Evolutionary conservation across 2,888 invertebrate species (phyloP).

Genomic region (Macaria liturata): DNA sequence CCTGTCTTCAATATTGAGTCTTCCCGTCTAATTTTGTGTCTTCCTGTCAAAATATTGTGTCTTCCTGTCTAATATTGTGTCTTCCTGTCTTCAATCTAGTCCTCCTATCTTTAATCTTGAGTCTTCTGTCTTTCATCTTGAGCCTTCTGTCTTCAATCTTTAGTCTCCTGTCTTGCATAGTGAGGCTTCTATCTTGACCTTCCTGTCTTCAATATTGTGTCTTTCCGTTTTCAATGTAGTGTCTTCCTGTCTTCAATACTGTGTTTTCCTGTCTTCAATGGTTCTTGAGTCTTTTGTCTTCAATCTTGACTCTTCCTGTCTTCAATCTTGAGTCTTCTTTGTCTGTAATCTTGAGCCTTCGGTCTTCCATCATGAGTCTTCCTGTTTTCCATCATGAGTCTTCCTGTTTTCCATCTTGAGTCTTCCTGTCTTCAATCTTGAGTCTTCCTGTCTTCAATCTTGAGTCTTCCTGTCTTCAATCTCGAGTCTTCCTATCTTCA

Average conservation of each 20-base stretch:
- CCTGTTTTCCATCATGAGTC: conserved; percentile 11
- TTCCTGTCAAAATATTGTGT: conserved; percentile 11
- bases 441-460: conserved; percentile 13
- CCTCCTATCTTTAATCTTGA: conserved; percentile 2
- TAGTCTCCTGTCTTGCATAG: neutral
- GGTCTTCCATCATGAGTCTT: conserved; percentile 15
- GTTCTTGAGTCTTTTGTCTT: too few species aligned
- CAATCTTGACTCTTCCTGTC: conserved; percentile 1
- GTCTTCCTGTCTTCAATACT: neutral
- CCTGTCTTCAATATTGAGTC: neutral
- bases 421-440: conserved; percentile 5
- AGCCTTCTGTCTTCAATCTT: neutral
- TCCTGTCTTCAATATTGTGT: too few species aligned
- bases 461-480: conserved; percentile 7
- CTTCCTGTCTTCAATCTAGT: conserved; percentile 10
- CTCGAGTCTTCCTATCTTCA: conserved; percentile 4
- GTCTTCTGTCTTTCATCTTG: neutral
- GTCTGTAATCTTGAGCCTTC: neutral
- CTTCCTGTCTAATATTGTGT: neutral
- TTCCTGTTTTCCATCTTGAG: conserved; percentile 18
- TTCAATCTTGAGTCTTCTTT: conserved; percentile 10
- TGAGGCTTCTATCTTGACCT: neutral
- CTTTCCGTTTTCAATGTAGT: too few species aligned
- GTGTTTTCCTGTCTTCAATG: neutral
- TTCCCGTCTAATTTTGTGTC: neutral